Percentiles rank a stretch among this genome's conserved stretches.
These are phyloP conservation scores for Ditula angustiorana DNA, from an alignment of 2,888 invertebrate genomes.

Conservation along the genomic window DNA sequence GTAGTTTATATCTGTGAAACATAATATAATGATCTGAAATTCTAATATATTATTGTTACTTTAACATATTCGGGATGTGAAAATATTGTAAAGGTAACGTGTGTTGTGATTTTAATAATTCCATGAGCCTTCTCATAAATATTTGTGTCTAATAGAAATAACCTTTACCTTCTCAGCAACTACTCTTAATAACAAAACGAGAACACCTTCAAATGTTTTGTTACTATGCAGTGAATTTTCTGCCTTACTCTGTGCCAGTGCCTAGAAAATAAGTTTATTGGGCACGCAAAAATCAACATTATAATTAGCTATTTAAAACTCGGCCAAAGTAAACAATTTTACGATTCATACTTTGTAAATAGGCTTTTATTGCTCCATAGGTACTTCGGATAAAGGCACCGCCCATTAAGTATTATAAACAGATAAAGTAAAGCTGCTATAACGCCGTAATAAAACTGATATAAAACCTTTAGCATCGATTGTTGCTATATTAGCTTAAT, in stretches of 20 bases:
- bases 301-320: slow-evolving; percentile 39
- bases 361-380: slow-evolving; percentile 48
- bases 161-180: too few species aligned
- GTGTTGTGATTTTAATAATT: too few species aligned
- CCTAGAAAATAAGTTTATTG: slow-evolving; percentile 27
- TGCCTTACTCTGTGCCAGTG: neutral
- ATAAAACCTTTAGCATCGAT: slow-evolving; percentile 46
- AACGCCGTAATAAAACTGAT: slow-evolving; percentile 36
- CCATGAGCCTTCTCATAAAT: too few species aligned
- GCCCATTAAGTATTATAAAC: slow-evolving; percentile 69
- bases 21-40: too few species aligned
- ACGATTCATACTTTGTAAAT: slow-evolving; percentile 52
- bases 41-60: too few species aligned
- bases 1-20: too few species aligned
- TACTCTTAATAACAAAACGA: too few species aligned
- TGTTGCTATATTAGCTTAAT: slow-evolving; percentile 48
- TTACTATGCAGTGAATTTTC: neutral
- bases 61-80: too few species aligned
- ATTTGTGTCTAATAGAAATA: too few species aligned
- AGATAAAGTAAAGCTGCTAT: slow-evolving; percentile 54
- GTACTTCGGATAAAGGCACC: slow-evolving; percentile 52
- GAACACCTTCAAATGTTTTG: too few species aligned
- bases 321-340: slow-evolving; percentile 37
- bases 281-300: slow-evolving; percentile 29
- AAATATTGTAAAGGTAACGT: too few species aligned